Base-by-base conservation (phyloP, 1,140 invertebrate species). In the Trachymyrmex septentrionalis region DNA sequence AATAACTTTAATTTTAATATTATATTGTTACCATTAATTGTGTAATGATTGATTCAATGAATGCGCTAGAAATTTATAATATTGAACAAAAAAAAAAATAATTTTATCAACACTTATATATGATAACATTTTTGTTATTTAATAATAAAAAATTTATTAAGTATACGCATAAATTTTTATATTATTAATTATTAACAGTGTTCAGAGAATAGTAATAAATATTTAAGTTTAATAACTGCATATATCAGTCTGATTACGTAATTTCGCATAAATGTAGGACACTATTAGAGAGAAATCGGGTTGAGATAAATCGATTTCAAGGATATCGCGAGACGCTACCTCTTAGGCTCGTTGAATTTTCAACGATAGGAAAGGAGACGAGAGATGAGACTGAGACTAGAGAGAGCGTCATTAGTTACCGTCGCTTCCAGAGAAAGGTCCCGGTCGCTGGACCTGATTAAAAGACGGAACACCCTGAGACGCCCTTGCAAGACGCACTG, bases 401-500 rank as follows among this genome's bases (percentile, higher is more conserved):
- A 86, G 87, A 92, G 89, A 93, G 92, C 93, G 93, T 94, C 93
- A 94, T 94, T 94, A 94, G 94, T 94, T 94, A 94, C 92, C 93
- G 93, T 94, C 92, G 91, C 84, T 88, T 88, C 86, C 87, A 88
- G 89, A 92, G 92, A 93, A 93, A 92, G 90, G 81, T 85, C 86
- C 93, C 91, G 93, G 92, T 94, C 92, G 93, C 93, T 89, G 91
- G 92, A 93, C 88, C 93, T 94, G 93, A 93, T 94, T 94, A 94
- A 94, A 94, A 94, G 94, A 94, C 93, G 92, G 86, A 82, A 87
- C 90, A 64, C 66, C 88, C 67, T 16, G 78, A 86, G 81, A 80
- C 78, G 55, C 87, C 87, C 88, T 88, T 67, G 69, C 64, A 85
- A 91, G 87, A 88, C 87, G 82, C 87, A 81, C 67, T n/a, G 63